Evolutionary conservation across 2,888 invertebrate species (phyloP), one percentile per base, ranked within the genome.

Genomic region (Lasioglossum zephyrum): DNA sequence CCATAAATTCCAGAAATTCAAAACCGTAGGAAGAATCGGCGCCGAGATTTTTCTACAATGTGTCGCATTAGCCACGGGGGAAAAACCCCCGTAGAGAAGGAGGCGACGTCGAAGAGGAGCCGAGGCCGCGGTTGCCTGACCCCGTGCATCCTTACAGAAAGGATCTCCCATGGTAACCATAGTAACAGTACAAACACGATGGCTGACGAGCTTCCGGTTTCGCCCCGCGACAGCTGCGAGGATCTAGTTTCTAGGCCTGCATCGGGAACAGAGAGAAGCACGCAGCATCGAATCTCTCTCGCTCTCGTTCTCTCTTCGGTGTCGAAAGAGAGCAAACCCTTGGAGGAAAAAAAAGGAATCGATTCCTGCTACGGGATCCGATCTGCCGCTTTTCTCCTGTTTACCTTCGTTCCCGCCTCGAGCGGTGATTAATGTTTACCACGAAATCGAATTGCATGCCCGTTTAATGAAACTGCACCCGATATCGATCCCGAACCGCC

Each of bases 121-220:
- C 66, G 66, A 9, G 9, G 9, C 57, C 63, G 39, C 75, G 41
- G 13, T 6, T 41, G 13, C 36, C 70, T 69, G 72, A 84, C 88
- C 82, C 81, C 86, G 88, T 91, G 90, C 91, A 89, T 91, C 91
- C 89, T 91, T 89, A 78, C 88, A 89, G 92, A 93, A 94, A 93
- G 93, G 69, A 93, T 94, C 94, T 93, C 92, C 91, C 92, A 92
- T 92, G 92, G 95, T 93, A 92, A 91, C 94, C 92, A 93, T 95
- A 91, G 94, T 94, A 94, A 95, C 95, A 94, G 95, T 94, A 93
- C 95, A 95, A 94, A 95, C 95, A 95, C 95, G 92, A 95, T 95
- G 95, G 94, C 94, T 92, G 94, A 86, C 92, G 78, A 93, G 94
- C 94, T 95, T 95, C 95, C 95, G 94, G 94, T 95, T 95, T 93